Evolutionary conservation across 2,113 vertebrate genomes (phyloP), one percentile per base, ranked within the genome.

Genomic region (Misgurnus mizolepis): DNA sequence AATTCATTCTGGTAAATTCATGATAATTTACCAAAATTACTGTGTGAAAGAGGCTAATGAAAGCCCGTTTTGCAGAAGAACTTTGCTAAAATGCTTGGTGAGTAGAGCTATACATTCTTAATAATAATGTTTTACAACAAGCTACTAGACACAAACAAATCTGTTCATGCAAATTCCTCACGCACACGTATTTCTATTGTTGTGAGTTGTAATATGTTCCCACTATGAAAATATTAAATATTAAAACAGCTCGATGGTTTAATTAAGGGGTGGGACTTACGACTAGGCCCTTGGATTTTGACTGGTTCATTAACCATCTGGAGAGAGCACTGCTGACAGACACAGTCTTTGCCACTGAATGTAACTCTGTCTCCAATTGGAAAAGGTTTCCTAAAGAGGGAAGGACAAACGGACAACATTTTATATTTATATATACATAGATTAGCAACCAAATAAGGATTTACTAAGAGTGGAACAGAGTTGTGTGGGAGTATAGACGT

Each of bases 331-430:
- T 96, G 96, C 85, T 99, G 98, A 91, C 98, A 99, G 69, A 99
- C 95, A 0, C 97, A 98, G 83, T 98, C 95, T 89, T 98, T 98
- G 64, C 97, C 98, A 0, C 96, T 98, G 93, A 99, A 99, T 0
- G 97, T 99, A 61, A 99, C 98, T 90, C 96, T 94, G 92, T 99
- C 98, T 89, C 98, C 98, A 0, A 99, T 98, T 56, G 98, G 98
- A 89, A 99, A 99, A 0, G 97, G 95, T 87, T 98, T 98, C 92
- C 98, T 99, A 89, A 0, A 73, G 88, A 85, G 69, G 79, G 7
- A 60, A 80, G 83, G 22, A 78, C 1, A 82, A n/a, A 71, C 78
- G 68, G 76, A 82, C 4, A 56, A 50, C 40, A 53, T 40, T 3
- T 5, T 22, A 79, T 84, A 79, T 39, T 56, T 14, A 53, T 53